Evolutionary conservation across 2,797 vertebrate genomes (phyloP).

Genomic region (Passerculus sandwichensis): DNA sequence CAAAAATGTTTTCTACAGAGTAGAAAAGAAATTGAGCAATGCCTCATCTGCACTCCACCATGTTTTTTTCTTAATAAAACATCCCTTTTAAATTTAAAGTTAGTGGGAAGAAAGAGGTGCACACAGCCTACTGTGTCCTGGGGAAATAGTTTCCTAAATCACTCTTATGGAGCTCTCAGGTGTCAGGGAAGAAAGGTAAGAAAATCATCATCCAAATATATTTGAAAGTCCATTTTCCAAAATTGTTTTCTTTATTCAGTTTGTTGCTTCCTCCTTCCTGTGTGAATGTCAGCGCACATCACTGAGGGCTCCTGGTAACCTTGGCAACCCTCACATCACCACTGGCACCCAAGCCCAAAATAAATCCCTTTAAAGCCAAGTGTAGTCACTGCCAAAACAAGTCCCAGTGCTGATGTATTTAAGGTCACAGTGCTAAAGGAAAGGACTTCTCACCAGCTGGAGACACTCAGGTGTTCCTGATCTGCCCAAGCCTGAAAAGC

Average conservation of each 20-base stretch:
- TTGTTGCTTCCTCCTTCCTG: neutral
- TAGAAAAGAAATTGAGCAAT: neutral
- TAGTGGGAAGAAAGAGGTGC: accelerated
- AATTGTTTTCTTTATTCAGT: neutral
- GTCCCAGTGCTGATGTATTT: neutral
- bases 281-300: slow-evolving; percentile 15
- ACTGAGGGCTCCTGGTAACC: neutral
- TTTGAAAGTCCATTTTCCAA: neutral
- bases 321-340: neutral
- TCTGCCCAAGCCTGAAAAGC: neutral
- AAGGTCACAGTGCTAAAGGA: neutral
- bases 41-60: neutral
- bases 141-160: neutral
- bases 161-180: neutral
- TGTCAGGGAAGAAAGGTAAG: neutral
- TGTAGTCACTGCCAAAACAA: neutral
- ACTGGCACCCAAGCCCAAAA: neutral
- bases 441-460: neutral
- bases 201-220: neutral
- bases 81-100: neutral
- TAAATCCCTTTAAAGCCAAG: neutral
- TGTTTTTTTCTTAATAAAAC: neutral
- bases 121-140: neutral
- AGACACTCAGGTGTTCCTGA: neutral
- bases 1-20: neutral